These are phyloP conservation scores for Sympetrum striolatum DNA, from an alignment of 2,888 invertebrate genomes.

Conservation along the genomic window DNA sequence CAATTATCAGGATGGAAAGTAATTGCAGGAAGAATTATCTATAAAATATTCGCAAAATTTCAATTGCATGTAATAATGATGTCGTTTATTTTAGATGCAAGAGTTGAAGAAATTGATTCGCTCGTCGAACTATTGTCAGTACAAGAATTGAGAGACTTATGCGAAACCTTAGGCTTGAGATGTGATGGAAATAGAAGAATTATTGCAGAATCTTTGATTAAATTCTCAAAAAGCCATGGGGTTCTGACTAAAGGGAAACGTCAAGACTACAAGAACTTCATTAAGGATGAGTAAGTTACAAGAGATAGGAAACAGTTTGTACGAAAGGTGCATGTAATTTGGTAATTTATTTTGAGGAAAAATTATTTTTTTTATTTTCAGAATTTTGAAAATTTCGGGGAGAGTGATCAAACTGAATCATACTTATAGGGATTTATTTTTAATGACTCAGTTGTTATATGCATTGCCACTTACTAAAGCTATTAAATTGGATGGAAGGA, in stretches of 20 bases:
- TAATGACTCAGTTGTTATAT: background rate
- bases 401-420: background rate
- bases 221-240: background rate
- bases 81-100: background rate
- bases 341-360: background rate
- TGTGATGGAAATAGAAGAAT: background rate
- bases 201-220: background rate
- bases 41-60: too few species aligned
- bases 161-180: conserved; percentile 7
- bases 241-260: background rate
- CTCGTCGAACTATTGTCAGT: background rate
- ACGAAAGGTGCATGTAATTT: background rate
- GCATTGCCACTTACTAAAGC: background rate
- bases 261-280: background rate
- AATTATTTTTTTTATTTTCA: background rate
- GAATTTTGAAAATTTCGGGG: background rate
- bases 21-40: too few species aligned
- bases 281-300: background rate
- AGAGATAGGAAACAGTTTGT: too few species aligned
- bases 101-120: background rate
- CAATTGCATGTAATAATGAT: too few species aligned
- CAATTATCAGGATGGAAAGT: too few species aligned
- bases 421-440: background rate
- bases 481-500: background rate
- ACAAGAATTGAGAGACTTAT: background rate